Evolutionary conservation across 1,140 invertebrate species (phyloP).

Genomic region (Aphelinus atriplicis): DNA sequence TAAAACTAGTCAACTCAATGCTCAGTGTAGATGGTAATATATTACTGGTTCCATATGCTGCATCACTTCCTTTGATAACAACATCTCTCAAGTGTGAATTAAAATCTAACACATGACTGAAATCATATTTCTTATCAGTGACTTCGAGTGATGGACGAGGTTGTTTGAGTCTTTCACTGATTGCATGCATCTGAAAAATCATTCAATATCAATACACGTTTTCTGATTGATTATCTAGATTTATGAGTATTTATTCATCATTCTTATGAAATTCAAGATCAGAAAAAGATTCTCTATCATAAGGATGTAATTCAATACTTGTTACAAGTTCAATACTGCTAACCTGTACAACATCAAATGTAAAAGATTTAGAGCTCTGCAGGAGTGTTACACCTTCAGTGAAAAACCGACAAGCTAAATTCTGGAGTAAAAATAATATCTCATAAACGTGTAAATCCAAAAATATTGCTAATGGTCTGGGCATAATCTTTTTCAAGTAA

Average conservation of each 20-base stretch:
- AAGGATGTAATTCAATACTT: too few species aligned
- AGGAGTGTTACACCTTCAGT: conserved; percentile 75
- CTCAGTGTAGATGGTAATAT: conserved; percentile 81
- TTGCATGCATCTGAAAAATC: conserved; percentile 81
- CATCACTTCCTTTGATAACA: conserved; percentile 74
- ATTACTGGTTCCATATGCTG: conserved; percentile 79
- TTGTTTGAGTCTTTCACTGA: conserved; percentile 86
- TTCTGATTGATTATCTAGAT: too few species aligned
- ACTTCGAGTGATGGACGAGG: conserved; percentile 82
- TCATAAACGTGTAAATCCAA: conserved; percentile 85
- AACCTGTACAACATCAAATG: conserved; percentile 80
- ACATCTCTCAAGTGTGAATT: conserved; percentile 78
- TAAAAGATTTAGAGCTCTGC: conserved; percentile 69
- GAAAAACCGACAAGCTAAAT: conserved; percentile 78
- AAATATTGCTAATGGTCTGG: conserved; percentile 79
- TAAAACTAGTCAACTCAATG: conserved; percentile 85
- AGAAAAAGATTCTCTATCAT: too few species aligned
- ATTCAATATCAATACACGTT: too few species aligned
- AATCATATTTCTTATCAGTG: conserved; percentile 77
- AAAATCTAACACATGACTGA: conserved; percentile 91
- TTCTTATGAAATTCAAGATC: too few species aligned
- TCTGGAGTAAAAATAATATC: conserved; percentile 82
- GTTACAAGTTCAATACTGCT: conserved; percentile 15
- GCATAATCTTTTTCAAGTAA: conserved; percentile 79
- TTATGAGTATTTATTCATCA: too few species aligned